These are phyloP conservation scores for Ruditapes philippinarum DNA, from an alignment of 1,140 invertebrate species.

Conservation along the genomic window DNA sequence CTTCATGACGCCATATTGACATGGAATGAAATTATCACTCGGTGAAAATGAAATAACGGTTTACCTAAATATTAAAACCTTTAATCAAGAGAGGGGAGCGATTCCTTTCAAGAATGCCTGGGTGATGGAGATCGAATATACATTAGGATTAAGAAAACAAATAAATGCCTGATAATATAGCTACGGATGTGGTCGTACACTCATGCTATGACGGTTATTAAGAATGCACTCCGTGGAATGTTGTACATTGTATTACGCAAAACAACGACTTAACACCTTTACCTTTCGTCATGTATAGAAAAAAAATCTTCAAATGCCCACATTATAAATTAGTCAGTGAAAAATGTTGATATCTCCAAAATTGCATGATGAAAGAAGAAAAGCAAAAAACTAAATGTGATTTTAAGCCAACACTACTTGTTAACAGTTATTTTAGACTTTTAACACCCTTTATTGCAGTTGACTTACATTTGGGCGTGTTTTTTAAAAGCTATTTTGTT, in stretches of 20 bases:
- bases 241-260: not conserved
- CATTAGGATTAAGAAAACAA: constrained; percentile 9
- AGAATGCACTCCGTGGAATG: not conserved
- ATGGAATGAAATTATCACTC: not conserved
- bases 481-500: not conserved
- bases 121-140: not conserved
- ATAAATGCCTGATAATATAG: not conserved
- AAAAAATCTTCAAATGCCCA: not conserved
- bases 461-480: not conserved
- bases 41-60: constrained; percentile 31
- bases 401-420: too few relatives aligned
- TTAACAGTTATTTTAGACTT: too few relatives aligned
- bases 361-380: too few relatives aligned
- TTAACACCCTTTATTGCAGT: not conserved
- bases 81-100: not conserved
- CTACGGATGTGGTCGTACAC: constrained; percentile 2
- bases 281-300: not conserved
- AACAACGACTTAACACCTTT: not conserved
- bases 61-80: not conserved
- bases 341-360: too few relatives aligned
- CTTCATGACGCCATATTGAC: not conserved
- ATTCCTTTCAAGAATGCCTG: not conserved
- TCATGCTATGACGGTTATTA: not conserved
- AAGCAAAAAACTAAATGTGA: too few relatives aligned
- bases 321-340: too few relatives aligned